Conservation (phyloP, 2,113 vertebrate species). For the Antidorcas marsupialis region DNA sequence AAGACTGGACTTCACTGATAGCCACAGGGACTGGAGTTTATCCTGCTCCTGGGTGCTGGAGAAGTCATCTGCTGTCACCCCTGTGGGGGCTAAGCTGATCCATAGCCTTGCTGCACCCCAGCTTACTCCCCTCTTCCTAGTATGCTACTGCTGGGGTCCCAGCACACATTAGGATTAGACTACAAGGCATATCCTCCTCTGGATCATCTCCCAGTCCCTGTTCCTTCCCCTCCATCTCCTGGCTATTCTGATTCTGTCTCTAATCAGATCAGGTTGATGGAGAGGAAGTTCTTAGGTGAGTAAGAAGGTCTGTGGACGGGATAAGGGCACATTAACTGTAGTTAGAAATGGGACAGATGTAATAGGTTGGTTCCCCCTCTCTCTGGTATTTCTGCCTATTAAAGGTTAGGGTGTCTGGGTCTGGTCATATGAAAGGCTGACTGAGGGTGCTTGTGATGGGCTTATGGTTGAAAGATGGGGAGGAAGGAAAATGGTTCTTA, state of each 20-base stretch:
- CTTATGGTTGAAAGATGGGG: background rate
- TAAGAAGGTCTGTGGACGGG: background rate
- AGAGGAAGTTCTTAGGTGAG: background rate
- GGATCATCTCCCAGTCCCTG: background rate
- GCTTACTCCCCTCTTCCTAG: background rate
- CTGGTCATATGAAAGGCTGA: background rate
- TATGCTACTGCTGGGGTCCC: background rate
- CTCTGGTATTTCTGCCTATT: background rate
- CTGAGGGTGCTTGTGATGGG: background rate
- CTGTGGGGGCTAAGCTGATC: background rate
- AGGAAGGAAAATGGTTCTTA: background rate
- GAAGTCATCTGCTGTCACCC: background rate
- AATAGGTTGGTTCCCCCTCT: background rate
- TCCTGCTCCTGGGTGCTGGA: background rate
- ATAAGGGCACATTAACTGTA: background rate
- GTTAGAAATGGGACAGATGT: background rate
- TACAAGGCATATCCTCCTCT: background rate
- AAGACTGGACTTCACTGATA: background rate
- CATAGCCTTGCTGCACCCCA: background rate
- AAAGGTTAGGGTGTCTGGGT: background rate
- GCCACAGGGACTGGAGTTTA: background rate
- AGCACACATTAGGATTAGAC: background rate
- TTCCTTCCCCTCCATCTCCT: background rate
- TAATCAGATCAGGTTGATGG: accelerated
- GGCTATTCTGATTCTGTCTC: background rate